Base-by-base conservation (phyloP, 1,140 invertebrate species). In the Drosophila pectinifera region DNA sequence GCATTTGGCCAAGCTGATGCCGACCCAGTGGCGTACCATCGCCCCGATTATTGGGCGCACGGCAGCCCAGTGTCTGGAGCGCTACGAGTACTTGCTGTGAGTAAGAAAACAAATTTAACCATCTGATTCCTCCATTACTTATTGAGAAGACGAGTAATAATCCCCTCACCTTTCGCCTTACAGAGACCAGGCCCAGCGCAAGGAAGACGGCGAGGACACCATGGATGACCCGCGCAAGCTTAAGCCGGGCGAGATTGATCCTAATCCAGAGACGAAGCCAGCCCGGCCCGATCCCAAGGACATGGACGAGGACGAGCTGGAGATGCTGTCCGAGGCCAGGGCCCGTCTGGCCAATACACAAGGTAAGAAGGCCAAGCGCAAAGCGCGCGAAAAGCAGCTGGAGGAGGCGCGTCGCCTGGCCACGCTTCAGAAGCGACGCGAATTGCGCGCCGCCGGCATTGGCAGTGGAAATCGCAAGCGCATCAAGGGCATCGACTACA, bases 301-400 rank as follows among this genome's bases (percentile, higher is more conserved):
- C 92, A 99, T 99, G 99, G 99, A 99, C 93, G 98, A 99, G 95
- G 98, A 99, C 95, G 98, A 99, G 93, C 92, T 99, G 88, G 99
- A 99, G 93, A 99, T 99, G 99, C 93, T 99, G 41, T 99, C 98
- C 0, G 99, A 99, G 93, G 99, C 99, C 4, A 94, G 99, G 85
- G 99, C 99, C 46, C 95, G 99, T 90, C 93, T 99, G 22, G 99
- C 99, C 1, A 99, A 99, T 92, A 99, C 99, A 3, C 99, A 99
- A 92, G 99, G 99, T 28, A 99, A 99, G 92, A 99, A 99, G 91
- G 99, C 99, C 0, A 99, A 99, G 91, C 94, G 99, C 31, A 99
- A 99, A 93, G 99, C 99, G 0, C 94, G 99, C 56, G 99, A 99
- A 93, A 99, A 99, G 91, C 99, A 99, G 92, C 93, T 99, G 54